Base-by-base conservation (phyloP, 2,113 vertebrate genomes). In the Passer domesticus region DNA sequence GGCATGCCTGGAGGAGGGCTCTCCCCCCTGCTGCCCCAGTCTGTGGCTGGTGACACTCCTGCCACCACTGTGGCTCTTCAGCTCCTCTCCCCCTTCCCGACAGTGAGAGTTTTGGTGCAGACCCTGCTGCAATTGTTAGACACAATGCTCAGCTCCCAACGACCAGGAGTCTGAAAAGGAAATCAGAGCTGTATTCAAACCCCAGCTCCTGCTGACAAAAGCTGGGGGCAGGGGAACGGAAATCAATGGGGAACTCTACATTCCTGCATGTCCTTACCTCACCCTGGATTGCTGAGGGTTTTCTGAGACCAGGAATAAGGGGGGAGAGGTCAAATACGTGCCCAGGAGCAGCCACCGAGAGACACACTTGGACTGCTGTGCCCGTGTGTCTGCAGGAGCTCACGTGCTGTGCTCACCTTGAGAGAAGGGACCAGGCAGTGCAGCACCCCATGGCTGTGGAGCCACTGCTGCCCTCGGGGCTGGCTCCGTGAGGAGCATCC, bases 181-280 rank as follows among this genome's bases (percentile, higher is more conserved):
- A 95, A 96, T 87, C 91, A 78, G 93, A 91, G 90, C 78, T 7
- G 22, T 16, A 86, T 73, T 86, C 91, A 94, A 80, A 66, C 31
- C 56, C 84, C 23, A 17, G 82, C 74, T 92, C 74, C 87, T 69
- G 62, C 89, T 91, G 89, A 82, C 73, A 95, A 85, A 92, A 89
- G 62, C 55, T 53, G 63, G 27, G 56, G 13, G 11, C 6, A 30
- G 47, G 18, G 46, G 66, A 47, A 19, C 15, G 73, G 81, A 94
- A 92, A 91, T 94, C 95, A 73, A 46, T 76, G 74, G 44, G 53
- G 47, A 90, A 15, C 72, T 68, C 39, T 16, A 24, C 93, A 59
- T 69, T 46, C 15, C 63, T 53, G 21, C 6, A 2, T 62, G 62
- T 91, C 89, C 95, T 95, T 52, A 66, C 49, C 30, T 96, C 84